Evolutionary conservation across 2,888 invertebrate species (phyloP), one percentile per base, ranked within the genome.

Genomic region (Melanchra persicariae): DNA sequence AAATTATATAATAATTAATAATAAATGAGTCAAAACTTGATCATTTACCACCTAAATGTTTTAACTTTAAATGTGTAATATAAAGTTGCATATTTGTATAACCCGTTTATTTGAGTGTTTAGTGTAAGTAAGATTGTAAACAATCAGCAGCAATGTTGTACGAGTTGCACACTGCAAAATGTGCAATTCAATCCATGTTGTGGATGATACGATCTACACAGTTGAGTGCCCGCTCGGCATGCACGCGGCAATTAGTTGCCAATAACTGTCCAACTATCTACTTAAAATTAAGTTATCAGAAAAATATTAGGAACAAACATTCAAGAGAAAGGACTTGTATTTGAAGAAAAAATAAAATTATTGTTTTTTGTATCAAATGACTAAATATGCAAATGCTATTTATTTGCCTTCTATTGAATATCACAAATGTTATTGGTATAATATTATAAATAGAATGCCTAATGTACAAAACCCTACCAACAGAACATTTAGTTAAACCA

Each of bases 171-270:
- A 79, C 72, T 74, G 57, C 15, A 2, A 57, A 37, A 22, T 37
- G 76, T 80, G 83, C 83, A 82, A 79, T 71, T 82, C 65, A 76
- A 84, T 82, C 74, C 76, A 77, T 78, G 69, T 79, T 77, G 76
- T 84, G 75, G 72, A 81, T 79, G 79, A 80, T 80, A 85, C 82
- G 83, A 84, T 85, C 75, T 79, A 71, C 79, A 82, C 85, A 86
- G 84, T 85, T 84, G 85, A 87, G 73, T 81, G 85, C 81, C 68
- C 82, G 79, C 81, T 76, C 57, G 83, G 84, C 82, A 89, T 88
- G 85, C 40, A 10, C 40, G 60, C 37, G 30, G 58, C 71, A 78
- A 69, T 83, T 76, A 76, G 67, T 73, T 55, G 49, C 76, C 65
- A 77, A 83, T 80, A 74, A 67, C 61, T 74, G 71, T 54, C 70